These are phyloP conservation scores for Petrocephalus sullivani DNA, from an alignment of 2,797 vertebrate species.

Conservation along the genomic window DNA sequence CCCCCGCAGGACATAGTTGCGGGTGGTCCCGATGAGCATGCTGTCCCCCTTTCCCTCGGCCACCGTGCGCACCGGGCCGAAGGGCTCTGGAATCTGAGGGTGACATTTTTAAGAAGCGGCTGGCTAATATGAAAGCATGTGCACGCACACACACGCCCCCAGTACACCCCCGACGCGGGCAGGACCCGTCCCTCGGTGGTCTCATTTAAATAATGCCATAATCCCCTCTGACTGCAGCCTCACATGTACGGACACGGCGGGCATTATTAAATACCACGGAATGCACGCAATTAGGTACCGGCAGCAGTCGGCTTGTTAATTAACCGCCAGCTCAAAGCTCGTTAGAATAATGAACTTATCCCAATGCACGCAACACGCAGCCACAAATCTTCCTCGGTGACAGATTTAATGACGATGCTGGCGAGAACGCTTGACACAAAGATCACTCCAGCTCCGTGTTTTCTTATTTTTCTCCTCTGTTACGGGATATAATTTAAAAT, in stretches of 20 bases:
- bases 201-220: conserved; percentile 15
- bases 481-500: background rate
- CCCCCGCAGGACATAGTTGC: conserved; percentile 88
- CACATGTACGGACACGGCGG: background rate
- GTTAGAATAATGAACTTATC: conserved; percentile 18
- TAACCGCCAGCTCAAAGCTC: conserved; percentile 5
- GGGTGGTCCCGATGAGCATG: conserved; percentile 90
- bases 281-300: conserved; percentile 3
- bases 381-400: conserved; percentile 9
- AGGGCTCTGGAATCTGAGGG: conserved; percentile 83
- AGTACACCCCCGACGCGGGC: background rate
- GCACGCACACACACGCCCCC: background rate
- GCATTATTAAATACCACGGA: conserved; percentile 6
- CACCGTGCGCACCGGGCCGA: conserved; percentile 88
- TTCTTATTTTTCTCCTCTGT: background rate
- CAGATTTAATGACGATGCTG: background rate
- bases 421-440: background rate
- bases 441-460: background rate
- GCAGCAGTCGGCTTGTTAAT: conserved; percentile 8
- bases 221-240: conserved; percentile 14
- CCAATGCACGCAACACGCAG: background rate
- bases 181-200: background rate
- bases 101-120: background rate
- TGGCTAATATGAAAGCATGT: background rate
- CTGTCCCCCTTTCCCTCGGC: conserved; percentile 85